phyloP scores from a whole-genome alignment of 2,888 invertebrate genomes.

The Orthonychiurus folsomi region DNA sequence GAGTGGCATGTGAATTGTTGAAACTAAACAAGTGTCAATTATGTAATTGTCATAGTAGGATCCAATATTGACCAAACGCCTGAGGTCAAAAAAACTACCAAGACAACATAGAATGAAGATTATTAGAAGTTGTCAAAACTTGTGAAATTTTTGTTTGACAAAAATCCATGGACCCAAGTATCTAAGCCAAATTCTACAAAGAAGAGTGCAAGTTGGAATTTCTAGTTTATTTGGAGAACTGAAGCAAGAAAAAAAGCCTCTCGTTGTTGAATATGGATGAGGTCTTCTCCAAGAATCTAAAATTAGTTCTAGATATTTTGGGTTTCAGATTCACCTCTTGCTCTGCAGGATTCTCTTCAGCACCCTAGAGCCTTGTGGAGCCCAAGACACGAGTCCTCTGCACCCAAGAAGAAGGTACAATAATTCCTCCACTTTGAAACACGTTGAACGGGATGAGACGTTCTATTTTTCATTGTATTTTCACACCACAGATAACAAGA shows the following conservation, averaged over 20 bases:
- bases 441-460: neutral
- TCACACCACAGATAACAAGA: neutral
- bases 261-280: constrained; percentile 6
- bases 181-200: too few relatives aligned
- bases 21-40: too few relatives aligned
- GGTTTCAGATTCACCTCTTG: constrained; percentile 14
- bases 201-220: neutral
- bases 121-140: too few relatives aligned
- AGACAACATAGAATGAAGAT: too few relatives aligned
- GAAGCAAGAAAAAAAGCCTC: constrained; percentile 3
- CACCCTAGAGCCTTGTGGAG: neutral
- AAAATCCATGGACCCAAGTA: too few relatives aligned
- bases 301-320: constrained; percentile 31
- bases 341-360: constrained; percentile 15
- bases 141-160: too few relatives aligned
- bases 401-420: neutral
- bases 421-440: neutral
- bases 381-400: too few relatives aligned
- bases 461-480: neutral
- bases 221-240: neutral
- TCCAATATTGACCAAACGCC: too few relatives aligned
- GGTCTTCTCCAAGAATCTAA: constrained; percentile 24
- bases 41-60: too few relatives aligned
- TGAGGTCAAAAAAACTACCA: too few relatives aligned
- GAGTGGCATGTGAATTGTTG: too few relatives aligned